These are phyloP conservation scores for Nymphalis urticae DNA, from an alignment of 2,888 invertebrate genomes.

Conservation along the genomic window DNA sequence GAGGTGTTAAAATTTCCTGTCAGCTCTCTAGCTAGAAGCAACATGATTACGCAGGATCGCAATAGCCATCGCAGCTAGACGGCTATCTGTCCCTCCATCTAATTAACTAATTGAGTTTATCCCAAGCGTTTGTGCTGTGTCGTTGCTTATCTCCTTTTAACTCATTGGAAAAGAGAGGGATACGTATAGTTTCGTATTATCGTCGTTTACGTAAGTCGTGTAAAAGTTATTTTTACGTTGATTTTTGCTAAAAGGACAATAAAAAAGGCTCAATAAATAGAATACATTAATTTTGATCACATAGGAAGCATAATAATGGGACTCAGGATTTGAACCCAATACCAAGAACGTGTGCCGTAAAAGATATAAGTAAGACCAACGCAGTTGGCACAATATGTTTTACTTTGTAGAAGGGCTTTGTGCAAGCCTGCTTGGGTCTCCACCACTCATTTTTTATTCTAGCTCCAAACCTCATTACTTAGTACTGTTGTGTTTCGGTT, in stretches of 20 bases:
- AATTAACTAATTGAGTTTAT: constrained; percentile 37
- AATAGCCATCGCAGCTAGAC: constrained; percentile 26
- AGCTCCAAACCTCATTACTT: too few species aligned
- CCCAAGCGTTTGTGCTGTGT: constrained; percentile 22
- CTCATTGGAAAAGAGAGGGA: background rate
- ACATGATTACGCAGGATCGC: constrained; percentile 30
- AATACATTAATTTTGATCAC: too few species aligned
- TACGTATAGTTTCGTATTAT: background rate
- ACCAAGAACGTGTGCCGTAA: too few species aligned
- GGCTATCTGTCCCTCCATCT: constrained; percentile 32
- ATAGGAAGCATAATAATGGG: too few species aligned
- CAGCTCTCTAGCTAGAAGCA: constrained; percentile 22
- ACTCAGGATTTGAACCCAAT: too few species aligned
- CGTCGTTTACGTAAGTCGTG: background rate
- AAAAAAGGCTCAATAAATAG: background rate
- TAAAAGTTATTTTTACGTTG: background rate
- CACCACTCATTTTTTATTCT: too few species aligned
- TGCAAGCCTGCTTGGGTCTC: too few species aligned
- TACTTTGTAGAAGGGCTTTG: too few species aligned
- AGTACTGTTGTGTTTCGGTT: too few species aligned
- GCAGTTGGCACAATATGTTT: too few species aligned
- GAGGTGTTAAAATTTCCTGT: background rate
- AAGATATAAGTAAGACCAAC: too few species aligned
- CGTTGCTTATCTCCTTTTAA: constrained; percentile 11
- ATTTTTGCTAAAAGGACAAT: background rate